Base-by-base conservation (phyloP, 1,140 invertebrate species). In the Cydia amplana region DNA sequence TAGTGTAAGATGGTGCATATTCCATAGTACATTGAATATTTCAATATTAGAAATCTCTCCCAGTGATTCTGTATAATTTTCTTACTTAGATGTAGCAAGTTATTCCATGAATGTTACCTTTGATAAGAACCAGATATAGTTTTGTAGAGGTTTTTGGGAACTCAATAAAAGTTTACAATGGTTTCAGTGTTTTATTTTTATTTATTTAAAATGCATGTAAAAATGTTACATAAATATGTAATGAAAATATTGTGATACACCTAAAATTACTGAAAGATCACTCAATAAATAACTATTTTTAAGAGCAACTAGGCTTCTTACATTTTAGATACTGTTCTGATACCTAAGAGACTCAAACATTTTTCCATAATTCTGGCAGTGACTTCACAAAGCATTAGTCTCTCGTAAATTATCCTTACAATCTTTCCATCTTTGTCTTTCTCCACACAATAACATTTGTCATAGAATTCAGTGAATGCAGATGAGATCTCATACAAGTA, bases 381-480 rank as follows among this genome's bases (percentile, higher is more conserved):
- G 1, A 96, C 97, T 94, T 99, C 98, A 87, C 97, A 98, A 0
- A 99, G 89, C 76, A 99, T 94, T 75, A 99, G 95, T 78, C 99
- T 95, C 75, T 96, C 96, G 90, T 96, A 96, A 90, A 99, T 96
- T 1, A 99, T 95, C 83, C 96, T 97, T 0, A 96, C 89, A 80
- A 98, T 96, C 86, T 97, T 95, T 70, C 95, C 94, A 72, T 91
- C 84, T 75, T 95, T 94, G 90, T 98, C 95, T 87, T 99, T 99
- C 88, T 99, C 97, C 70, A 99, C 96, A 85, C 99, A 99, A 88
- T 99, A 99, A 89, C 99, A 99, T 81, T 94, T 96, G 85, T 99
- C 98, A 92, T 99, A 99, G 90, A 99, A 99, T 88, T 99, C 99
- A 0, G 97, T 96, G 84, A 99, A 99, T 1, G 95, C 94, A 6